A percentile compares a stretch with the other conserved stretches of the same genome.
These are phyloP conservation scores for Phenganax marumi DNA, from an alignment of 92 coral and sea anemone species.

Conservation along the genomic window DNA sequence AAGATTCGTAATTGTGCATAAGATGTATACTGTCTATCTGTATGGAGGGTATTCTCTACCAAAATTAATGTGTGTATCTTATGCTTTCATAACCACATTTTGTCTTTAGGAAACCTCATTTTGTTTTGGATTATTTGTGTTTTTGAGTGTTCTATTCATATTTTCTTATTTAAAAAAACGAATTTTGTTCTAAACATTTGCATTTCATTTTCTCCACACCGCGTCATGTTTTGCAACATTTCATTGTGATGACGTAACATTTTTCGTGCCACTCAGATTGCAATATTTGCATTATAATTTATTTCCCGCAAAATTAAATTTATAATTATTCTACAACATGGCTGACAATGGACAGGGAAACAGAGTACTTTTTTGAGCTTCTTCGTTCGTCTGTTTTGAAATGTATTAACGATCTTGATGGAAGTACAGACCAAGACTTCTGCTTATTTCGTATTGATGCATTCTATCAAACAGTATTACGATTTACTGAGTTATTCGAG, in stretches of 20 bases:
- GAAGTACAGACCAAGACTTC: constrained; percentile 3
- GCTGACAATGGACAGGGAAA: not conserved
- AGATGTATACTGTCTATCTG: no score
- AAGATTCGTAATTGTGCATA: no score
- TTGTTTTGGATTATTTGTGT: not conserved
- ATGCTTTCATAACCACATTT: not conserved
- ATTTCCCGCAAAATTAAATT: constrained; percentile 20
- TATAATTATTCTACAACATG: not conserved
- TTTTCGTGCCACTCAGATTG: not conserved
- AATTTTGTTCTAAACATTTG: not conserved
- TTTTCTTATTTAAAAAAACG: not conserved
- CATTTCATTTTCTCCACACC: constrained; percentile 4
- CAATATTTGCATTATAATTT: constrained; percentile 11
- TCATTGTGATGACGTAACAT: constrained; percentile 19
- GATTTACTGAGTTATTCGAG: constrained; percentile 3
- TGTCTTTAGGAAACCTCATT: constrained; percentile 2
- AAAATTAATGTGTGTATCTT: not conserved
- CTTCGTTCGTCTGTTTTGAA: constrained; percentile 6
- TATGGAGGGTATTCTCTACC: constrained; percentile 7
- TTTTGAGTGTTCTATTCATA: not conserved
- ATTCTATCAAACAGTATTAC: constrained; percentile 11
- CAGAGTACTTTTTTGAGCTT: constrained; percentile 10
- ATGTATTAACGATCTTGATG: constrained; percentile 9
- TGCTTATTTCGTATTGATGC: constrained; percentile 1
- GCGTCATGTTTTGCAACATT: not conserved